Percentiles rank a stretch among this genome's conserved stretches.
Evolutionary conservation across 2,797 vertebrate species (phyloP).

Genomic region (Euthynnus affinis): DNA sequence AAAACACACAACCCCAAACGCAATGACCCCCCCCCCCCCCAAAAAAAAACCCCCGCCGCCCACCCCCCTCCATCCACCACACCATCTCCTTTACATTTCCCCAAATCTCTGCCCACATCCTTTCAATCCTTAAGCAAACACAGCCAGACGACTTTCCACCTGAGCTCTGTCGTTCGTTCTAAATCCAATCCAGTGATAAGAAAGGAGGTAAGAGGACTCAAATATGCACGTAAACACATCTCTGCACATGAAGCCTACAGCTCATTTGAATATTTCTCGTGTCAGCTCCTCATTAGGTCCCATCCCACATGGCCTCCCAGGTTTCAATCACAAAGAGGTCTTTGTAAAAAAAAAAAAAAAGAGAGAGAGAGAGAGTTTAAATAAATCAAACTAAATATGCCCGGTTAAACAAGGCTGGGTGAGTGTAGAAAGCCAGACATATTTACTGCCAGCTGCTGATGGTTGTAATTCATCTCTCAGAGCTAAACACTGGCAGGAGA

Average conservation of each 20-base stretch:
- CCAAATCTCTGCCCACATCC: conserved; percentile 30
- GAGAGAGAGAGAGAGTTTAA: conserved; percentile 5
- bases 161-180: conserved; percentile 40
- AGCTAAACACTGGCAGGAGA: conserved; percentile 23
- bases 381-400: conserved; percentile 53
- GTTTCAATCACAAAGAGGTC: conserved; percentile 52
- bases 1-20: conserved; percentile 55
- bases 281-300: conserved; percentile 53
- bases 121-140: conserved; percentile 39
- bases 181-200: conserved; percentile 27
- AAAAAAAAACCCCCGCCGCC: too few relatives aligned
- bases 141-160: conserved; percentile 42
- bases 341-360: conserved; percentile 30
- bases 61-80: conserved; percentile 9
- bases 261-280: conserved; percentile 68
- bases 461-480: conserved; percentile 51
- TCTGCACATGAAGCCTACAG: conserved; percentile 43
- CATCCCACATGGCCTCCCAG: conserved; percentile 5
- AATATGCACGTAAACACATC: conserved; percentile 25
- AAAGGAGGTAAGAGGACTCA: conserved; percentile 1
- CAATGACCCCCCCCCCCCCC: conserved; percentile 1
- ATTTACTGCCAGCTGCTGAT: conserved; percentile 53
- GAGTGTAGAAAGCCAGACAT: conserved; percentile 37
- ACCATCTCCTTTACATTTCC: conserved; percentile 28
- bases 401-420: conserved; percentile 36